Evolutionary conservation across 2,113 vertebrate genomes (phyloP).

Genomic region (Drymodes brunneopygia): DNA sequence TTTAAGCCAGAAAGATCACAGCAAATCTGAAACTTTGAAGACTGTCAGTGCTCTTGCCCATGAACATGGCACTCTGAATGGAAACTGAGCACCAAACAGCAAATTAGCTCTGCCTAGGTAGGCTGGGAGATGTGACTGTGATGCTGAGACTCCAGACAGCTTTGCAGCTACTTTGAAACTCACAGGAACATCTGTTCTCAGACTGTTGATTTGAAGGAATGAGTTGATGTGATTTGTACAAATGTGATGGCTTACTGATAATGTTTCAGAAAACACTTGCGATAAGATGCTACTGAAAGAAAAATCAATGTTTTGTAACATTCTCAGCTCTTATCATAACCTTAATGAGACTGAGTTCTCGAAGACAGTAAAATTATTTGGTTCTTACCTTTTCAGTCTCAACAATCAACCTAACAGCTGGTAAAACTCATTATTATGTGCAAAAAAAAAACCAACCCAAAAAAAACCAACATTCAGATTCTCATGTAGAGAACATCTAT

Average conservation of each 20-base stretch:
- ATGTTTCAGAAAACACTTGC: background rate
- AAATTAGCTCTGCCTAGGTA: background rate
- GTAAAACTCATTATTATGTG: background rate
- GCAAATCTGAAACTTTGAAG: background rate
- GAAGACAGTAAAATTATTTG: background rate
- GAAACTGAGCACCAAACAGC: background rate
- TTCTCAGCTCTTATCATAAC: background rate
- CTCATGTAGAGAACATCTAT: background rate
- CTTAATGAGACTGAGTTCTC: background rate
- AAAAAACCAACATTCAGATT: background rate
- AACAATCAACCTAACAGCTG: background rate
- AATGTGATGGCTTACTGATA: background rate
- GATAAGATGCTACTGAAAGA: background rate
- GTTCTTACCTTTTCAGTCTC: background rate
- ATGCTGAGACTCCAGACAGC: background rate
- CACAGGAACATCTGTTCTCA: background rate
- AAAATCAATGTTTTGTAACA: background rate
- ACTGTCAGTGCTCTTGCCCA: background rate
- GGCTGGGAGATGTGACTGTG: background rate
- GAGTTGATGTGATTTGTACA: background rate
- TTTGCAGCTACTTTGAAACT: background rate
- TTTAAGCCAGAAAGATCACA: background rate
- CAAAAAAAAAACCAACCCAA: background rate
- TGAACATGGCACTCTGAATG: background rate
- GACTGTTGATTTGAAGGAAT: background rate